A percentile compares a stretch with the other conserved stretches of the same genome.
phyloP scores from a whole-genome alignment of 2,797 vertebrate species.

The Oophaga sylvatica region DNA sequence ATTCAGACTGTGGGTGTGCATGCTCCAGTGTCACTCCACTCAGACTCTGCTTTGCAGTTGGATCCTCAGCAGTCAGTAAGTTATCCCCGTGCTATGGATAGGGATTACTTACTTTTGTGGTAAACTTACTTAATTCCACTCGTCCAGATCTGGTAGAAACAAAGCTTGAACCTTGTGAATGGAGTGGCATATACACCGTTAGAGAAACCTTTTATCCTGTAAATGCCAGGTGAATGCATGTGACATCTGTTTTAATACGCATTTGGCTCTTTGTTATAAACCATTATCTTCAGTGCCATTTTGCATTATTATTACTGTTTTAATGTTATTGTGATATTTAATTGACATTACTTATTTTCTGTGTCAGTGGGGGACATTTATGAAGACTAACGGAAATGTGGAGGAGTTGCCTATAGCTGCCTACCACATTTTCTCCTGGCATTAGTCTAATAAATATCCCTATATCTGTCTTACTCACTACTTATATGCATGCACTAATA shows the following conservation, averaged over 20 bases:
- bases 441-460: neutral
- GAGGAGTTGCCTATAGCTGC: neutral
- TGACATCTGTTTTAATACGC: neutral
- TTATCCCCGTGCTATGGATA: too few species aligned
- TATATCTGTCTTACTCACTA: neutral
- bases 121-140: too few species aligned
- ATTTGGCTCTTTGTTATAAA: neutral
- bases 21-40: too few species aligned
- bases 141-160: neutral
- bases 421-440: neutral
- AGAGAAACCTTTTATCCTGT: neutral
- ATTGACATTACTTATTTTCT: neutral
- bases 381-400: neutral
- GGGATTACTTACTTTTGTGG: too few species aligned
- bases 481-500: conserved; percentile 37
- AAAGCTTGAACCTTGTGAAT: neutral
- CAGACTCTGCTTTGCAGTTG: too few species aligned
- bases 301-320: neutral
- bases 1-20: too few species aligned
- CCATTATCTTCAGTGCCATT: neutral
- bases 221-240: neutral
- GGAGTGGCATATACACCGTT: neutral
- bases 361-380: neutral
- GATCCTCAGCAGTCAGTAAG: too few species aligned
- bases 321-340: neutral